Base-by-base conservation (phyloP, 1,140 invertebrate genomes). In the Micrasema longulum region DNA sequence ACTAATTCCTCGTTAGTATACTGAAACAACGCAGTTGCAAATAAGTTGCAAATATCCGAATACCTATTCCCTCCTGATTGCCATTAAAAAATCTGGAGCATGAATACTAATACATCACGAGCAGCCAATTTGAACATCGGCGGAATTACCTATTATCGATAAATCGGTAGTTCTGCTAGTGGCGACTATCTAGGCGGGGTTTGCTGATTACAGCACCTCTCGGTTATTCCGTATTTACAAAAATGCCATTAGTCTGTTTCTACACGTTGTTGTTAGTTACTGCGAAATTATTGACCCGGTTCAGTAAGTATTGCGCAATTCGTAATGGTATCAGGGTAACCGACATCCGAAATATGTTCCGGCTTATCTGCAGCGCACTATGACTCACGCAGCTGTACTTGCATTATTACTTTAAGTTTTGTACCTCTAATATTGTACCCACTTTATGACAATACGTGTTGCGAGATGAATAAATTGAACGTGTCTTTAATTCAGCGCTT, bases 61-160 rank as follows among this genome's bases (percentile, higher is more conserved):
- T 47, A 64, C 20, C 14, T 63, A n/a, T 10, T 14, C 57, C 20
- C 60, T 64, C 45, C 47, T 31, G 43, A 64, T 45, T 3, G 60
- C 23, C 18, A n/a, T 43, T 48, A 48, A 62, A 69, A 69, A 69
- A 47, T 69, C 53, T 48, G 31, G 53, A 69, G 26, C 67, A 69
- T 69, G 67, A 69, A 69, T 69, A 69, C 38, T 60, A 69, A 69
- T 69, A 53, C 43, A 62, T 60, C 67, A 69, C 67, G 67, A 69
- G 1, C 50, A 11, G 38, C 38, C 55, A 48, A 69, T 69, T 69
- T 69, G 48, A 62, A 16, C 67, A 35, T 31, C 67, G 67, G 26
- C 48, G 47, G 36, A 18, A 60, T 38, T 60, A 41, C 20, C 48
- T 52, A 22, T 22, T 52, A 52, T 22, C 22, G 48, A 11, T 22